Percentiles rank a stretch among this genome's conserved stretches.
These are phyloP conservation scores for Scylla paramamosain DNA, from an alignment of 1,140 invertebrate species.

Conservation along the genomic window DNA sequence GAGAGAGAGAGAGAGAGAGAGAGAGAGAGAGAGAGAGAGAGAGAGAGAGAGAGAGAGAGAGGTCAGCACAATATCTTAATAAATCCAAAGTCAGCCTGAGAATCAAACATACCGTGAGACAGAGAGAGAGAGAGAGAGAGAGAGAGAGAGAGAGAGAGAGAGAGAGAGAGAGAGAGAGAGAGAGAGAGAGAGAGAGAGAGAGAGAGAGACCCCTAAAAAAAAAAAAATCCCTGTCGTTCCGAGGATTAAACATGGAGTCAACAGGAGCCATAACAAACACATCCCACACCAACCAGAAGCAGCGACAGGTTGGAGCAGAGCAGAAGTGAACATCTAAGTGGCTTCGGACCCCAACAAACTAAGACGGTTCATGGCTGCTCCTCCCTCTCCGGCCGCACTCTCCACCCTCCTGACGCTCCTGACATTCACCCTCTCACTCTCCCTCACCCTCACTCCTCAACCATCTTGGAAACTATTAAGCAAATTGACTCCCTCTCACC, in stretches of 20 bases:
- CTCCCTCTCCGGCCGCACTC: background rate
- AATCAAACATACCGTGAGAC: background rate
- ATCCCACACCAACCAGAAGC: background rate
- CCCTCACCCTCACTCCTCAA: background rate
- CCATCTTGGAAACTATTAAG: background rate
- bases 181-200: no score
- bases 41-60: background rate
- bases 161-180: no score
- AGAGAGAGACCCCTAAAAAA: no score
- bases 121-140: background rate
- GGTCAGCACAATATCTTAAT: background rate
- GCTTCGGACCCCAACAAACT: background rate
- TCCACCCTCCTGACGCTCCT: background rate
- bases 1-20: background rate
- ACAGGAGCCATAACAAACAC: background rate
- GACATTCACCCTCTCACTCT: background rate
- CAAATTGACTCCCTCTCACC: background rate
- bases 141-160: no score
- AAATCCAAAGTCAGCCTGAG: background rate
- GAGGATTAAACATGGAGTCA: no score
- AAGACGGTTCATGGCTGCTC: background rate
- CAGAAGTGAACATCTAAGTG: background rate
- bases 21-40: slow-evolving; percentile 3
- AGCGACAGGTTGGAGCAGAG: no score
- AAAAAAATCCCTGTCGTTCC: no score